Base-by-base conservation (phyloP, 2,113 vertebrate genomes). In the Eurystomus gularis region DNA sequence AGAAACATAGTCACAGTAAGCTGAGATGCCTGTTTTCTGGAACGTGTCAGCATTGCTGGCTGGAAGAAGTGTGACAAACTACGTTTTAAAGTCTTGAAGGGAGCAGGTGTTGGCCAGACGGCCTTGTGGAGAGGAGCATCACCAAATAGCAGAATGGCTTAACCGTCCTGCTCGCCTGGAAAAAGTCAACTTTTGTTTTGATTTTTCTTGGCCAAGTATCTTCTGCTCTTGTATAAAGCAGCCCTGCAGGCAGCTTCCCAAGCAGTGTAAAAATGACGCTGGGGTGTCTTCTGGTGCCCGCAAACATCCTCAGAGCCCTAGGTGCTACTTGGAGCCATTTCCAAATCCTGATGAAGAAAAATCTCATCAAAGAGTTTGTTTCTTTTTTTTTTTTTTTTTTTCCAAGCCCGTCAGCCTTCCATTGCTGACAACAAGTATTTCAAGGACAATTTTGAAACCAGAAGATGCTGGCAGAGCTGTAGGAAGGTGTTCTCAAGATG, bases 21-120 rank as follows among this genome's bases (percentile, higher is more conserved):
- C 55, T 7, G 65, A 78, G 93, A 68, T 88, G 81, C 83, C 77
- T 62, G 42, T 66, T 95, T 64, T 64, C 87, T 84, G 84, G 81
- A 87, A 46, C 25, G 9, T 7, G 70, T 82, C 46, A 35, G 78
- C 9, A 0, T 35, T 72, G 70, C 70, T 93, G 88, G 69, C 84
- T 42, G n/a, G 14, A 37, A 57, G 62, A 85, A 72, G 73, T 88
- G 82, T 79, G 90, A 93, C 85, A 90, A 79, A 90, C 48, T 85
- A 78, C 4, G 1, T 77, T 93, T 88, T 88, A 62, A 93, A 95
- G 48, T 65, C 84, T 79, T 64, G 70, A 88, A 96, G 80, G 37
- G 77, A 95, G 57, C 93, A 92, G 65, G 69, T 96, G 94, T 89
- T 92, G 87, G 84, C 86, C 93, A 84, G 95, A 72, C 57, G 10